A percentile compares a stretch with the other conserved stretches of the same genome.
These are phyloP conservation scores for Corapipo altera DNA, from an alignment of 2,113 vertebrate genomes.

Conservation along the genomic window DNA sequence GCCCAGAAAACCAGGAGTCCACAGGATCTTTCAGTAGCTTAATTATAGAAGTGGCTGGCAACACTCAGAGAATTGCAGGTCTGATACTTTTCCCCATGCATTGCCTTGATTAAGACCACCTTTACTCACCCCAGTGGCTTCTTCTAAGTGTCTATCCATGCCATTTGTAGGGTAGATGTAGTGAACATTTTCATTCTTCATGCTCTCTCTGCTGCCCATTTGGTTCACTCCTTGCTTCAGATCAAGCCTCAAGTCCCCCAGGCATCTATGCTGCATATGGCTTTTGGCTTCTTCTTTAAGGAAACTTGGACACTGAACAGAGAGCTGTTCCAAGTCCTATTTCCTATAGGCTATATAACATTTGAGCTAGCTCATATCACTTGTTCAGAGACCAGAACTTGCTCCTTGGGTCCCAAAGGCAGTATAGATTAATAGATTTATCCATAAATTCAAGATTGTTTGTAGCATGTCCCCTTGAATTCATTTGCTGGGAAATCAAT, in stretches of 20 bases:
- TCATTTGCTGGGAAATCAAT: not conserved
- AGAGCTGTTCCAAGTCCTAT: not conserved
- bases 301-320: slow-evolving; percentile 6
- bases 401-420: not conserved
- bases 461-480: not conserved
- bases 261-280: not conserved
- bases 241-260: not conserved
- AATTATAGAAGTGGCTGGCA: not conserved
- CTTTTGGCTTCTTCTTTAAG: slow-evolving; percentile 1
- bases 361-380: not conserved
- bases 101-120: not conserved
- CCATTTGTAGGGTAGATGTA: not conserved
- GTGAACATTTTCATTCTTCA: not conserved
- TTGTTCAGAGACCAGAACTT: slow-evolving; percentile 5
- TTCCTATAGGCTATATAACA: not conserved
- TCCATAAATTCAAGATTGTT: not conserved
- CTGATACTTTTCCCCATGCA: not conserved
- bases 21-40: not conserved
- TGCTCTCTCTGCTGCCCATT: not conserved
- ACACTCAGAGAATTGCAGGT: not conserved
- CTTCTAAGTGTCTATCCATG: not conserved
- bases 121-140: not conserved
- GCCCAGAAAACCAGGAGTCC: not conserved
- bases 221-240: not conserved
- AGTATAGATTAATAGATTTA: not conserved